Percentiles rank a stretch among this genome's conserved stretches.
Conservation (phyloP, 2,888 invertebrate genomes). For the Cantharis rufa region DNA sequence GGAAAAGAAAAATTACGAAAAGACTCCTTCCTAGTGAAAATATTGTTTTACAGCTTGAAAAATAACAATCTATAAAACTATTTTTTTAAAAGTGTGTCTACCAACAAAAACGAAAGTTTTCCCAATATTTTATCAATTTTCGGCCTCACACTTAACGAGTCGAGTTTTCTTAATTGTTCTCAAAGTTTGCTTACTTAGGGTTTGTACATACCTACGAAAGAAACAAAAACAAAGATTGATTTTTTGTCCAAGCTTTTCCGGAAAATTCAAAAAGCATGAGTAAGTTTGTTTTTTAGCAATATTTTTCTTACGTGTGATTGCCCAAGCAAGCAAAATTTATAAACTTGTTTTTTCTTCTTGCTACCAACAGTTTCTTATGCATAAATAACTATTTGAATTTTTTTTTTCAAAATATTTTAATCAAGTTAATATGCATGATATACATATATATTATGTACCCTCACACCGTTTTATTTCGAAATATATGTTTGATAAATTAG, state of each 20-base stretch:
- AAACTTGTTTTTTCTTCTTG: background rate
- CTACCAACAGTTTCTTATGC: background rate
- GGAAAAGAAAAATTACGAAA: background rate
- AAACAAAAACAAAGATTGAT: background rate
- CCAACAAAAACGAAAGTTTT: background rate
- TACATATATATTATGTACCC: no score
- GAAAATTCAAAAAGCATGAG: background rate
- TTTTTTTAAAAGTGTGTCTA: background rate
- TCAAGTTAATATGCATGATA: no score
- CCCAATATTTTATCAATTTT: background rate
- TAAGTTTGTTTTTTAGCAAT: background rate
- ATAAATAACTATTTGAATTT: no score
- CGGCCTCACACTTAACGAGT: background rate
- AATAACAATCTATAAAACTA: background rate
- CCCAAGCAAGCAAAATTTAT: background rate
- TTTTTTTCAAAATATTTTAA: no score
- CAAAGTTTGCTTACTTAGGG: background rate
- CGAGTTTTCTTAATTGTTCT: background rate
- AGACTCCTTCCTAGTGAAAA: background rate
- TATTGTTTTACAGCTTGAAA: background rate
- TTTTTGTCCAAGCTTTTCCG: background rate
- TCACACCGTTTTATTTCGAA: background rate
- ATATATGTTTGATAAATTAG: background rate
- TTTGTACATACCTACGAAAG: background rate
- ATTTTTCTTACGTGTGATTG: background rate